Evolutionary conservation across 2,797 vertebrate species (phyloP), one percentile per base, ranked within the genome.

Genomic region (Triplophysa yarkandensis): DNA sequence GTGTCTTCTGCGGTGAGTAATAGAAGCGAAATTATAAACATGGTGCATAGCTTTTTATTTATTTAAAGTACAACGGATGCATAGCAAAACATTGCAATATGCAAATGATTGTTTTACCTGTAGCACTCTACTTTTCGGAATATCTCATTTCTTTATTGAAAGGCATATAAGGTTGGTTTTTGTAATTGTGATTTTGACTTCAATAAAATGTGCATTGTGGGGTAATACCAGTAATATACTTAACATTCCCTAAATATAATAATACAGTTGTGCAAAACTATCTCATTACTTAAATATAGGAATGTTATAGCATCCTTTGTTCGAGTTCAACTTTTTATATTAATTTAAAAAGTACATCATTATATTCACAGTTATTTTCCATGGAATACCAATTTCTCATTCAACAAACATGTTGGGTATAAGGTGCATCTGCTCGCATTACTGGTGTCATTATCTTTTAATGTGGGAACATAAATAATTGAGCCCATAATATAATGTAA

Each of bases 401-500:
- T 68, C 30, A 16, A 54, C 46, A 21, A 61, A 25, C 14, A 27
- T 13, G 44, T 23, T 34, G n/a, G 34, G 16, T 62, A 52, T 50
- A 50, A 60, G 67, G 44, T 72, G 57, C n/a, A 61, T 67, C 63
- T 77, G 44, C 65, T 21, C 61, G 25, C 54, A 68, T 61, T 72
- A 62, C 48, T 17, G 30, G 34, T 71, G 58, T 6, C 32, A 54
- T 67, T 61, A 68, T 25, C 46, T 64, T 77, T 61, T 78, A 74
- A 58, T 61, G 39, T 27, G 10, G 28, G 68, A 39, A 32, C 62
- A 50, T 78, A 57, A 64, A 74, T 74, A 43, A 69, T 72, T 52
- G 48, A 73, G 27, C 21, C 10, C 19, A 17, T 70, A 58, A 50
- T 69, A 28, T 50, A 41, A 74, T 21, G 6, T 41, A 63, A 73